phyloP scores from a whole-genome alignment of 2,113 vertebrate genomes.

The Actenoides hombroni region DNA sequence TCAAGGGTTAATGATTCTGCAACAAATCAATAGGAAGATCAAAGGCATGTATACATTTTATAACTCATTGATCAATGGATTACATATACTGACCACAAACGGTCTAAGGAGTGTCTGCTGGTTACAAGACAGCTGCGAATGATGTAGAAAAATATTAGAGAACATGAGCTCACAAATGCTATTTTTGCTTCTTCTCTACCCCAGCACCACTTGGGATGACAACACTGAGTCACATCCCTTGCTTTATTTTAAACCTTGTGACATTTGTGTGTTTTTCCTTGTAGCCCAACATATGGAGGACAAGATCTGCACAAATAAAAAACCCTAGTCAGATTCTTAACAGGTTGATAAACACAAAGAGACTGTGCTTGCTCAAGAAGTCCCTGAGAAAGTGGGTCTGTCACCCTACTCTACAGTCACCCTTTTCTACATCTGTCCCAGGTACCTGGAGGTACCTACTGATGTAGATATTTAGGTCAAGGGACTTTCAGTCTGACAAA shows the following conservation, averaged over 20 bases:
- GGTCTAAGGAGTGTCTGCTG: not conserved
- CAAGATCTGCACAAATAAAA: not conserved
- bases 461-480: not conserved
- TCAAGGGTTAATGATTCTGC: not conserved
- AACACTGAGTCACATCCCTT: conserved; percentile 9
- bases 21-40: not conserved
- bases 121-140: not conserved
- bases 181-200: not conserved
- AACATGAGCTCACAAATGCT: not conserved
- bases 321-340: not conserved
- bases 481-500: not conserved
- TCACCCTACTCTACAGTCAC: not conserved
- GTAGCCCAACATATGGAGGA: not conserved
- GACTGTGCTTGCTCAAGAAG: not conserved
- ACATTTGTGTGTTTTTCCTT: not conserved
- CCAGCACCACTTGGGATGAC: not conserved
- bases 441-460: not conserved
- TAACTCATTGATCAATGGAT: not conserved
- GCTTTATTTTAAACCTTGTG: not conserved
- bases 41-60: not conserved
- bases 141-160: not conserved
- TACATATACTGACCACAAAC: not conserved
- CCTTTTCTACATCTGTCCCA: not conserved
- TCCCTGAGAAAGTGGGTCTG: not conserved
- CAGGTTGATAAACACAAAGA: not conserved